Conservation (phyloP, 64 coral and sea anemone species). For the Stichodactyla helianthus region DNA sequence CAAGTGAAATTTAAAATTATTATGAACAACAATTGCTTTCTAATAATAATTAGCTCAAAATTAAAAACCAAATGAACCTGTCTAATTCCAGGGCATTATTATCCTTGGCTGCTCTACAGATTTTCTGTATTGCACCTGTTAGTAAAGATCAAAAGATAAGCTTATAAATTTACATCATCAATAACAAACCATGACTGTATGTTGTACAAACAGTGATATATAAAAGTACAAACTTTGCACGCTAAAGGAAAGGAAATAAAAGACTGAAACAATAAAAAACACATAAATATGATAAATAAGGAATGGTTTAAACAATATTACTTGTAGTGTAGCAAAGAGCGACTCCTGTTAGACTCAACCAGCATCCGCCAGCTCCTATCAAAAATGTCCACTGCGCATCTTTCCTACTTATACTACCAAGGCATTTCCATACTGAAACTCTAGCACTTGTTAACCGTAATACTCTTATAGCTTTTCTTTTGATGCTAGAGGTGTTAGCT, state of each 20-base stretch:
- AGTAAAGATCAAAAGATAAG: neutral
- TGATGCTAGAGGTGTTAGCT: neutral
- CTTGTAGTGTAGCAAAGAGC: neutral
- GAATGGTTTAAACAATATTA: neutral
- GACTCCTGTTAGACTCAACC: neutral
- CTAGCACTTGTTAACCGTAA: neutral
- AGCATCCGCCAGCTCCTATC: neutral
- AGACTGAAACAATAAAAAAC: too few relatives aligned
- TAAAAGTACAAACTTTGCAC: too few relatives aligned
- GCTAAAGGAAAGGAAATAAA: too few relatives aligned
- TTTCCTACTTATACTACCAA: neutral
- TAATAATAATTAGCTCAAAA: too few relatives aligned
- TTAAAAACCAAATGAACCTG: constrained; percentile 24
- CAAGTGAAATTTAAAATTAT: neutral
- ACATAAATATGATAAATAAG: too few relatives aligned
- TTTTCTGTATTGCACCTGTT: constrained; percentile 43
- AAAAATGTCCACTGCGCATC: neutral
- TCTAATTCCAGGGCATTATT: constrained; percentile 65
- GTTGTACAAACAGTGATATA: too few relatives aligned
- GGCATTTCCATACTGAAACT: neutral
- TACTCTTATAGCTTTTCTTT: neutral
- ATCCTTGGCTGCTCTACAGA: constrained; percentile 64
- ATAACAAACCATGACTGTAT: too few relatives aligned
- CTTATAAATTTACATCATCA: too few relatives aligned
- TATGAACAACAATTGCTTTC: neutral